These are phyloP conservation scores for Steinernema carpocapsae DNA, from an alignment of 2,888 invertebrate genomes.

Conservation along the genomic window DNA sequence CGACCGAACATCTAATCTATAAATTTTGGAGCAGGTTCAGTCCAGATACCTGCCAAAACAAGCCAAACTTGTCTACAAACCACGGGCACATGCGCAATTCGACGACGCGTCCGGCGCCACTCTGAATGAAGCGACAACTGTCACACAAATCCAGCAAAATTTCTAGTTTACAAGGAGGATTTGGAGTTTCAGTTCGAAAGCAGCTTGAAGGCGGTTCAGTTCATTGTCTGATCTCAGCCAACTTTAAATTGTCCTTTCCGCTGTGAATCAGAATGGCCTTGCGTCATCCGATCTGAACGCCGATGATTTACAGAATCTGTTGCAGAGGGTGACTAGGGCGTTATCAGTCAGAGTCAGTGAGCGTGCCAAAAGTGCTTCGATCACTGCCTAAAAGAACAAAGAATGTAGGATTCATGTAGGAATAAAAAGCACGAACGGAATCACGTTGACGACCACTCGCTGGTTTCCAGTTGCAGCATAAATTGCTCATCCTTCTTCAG, in stretches of 20 bases:
- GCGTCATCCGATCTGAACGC: background rate
- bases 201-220: slow-evolving; percentile 26
- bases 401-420: background rate
- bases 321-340: slow-evolving; percentile 44
- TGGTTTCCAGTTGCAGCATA: slow-evolving; percentile 47
- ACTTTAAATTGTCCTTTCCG: slow-evolving; percentile 21
- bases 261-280: background rate
- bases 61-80: no score
- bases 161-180: slow-evolving; percentile 24
- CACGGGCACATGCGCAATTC: no score
- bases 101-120: no score
- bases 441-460: slow-evolving; percentile 36
- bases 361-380: slow-evolving; percentile 47
- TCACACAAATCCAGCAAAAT: no score
- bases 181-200: slow-evolving; percentile 2
- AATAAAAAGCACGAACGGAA: slow-evolving; percentile 45
- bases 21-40: no score
- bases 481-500: slow-evolving; percentile 49
- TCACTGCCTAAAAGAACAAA: slow-evolving; percentile 31
- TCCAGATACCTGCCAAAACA: no score
- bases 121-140: no score
- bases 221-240: slow-evolving; percentile 18
- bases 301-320: slow-evolving; percentile 6
- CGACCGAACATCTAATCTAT: no score
- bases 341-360: slow-evolving; percentile 42